A percentile compares a stretch with the other conserved stretches of the same genome.
Conservation (phyloP, 2,113 vertebrate genomes). For the Cairina moschata region DNA sequence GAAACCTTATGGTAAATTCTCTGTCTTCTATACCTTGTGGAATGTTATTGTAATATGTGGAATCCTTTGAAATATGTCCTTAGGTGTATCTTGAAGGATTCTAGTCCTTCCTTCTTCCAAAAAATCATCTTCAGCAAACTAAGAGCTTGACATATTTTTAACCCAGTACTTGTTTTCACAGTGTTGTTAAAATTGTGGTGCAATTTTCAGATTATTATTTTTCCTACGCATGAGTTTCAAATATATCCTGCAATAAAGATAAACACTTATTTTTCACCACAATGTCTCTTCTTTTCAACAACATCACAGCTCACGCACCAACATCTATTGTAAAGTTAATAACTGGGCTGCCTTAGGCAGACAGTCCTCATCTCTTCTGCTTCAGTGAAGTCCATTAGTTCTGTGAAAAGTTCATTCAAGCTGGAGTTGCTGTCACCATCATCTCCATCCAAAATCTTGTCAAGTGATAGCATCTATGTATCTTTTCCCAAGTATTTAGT, state of each 20-base stretch:
- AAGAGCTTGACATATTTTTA: background rate
- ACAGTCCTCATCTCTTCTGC: background rate
- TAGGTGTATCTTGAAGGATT: background rate
- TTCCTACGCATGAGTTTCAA: background rate
- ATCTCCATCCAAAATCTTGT: background rate
- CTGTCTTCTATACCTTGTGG: background rate
- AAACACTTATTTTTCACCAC: conserved; percentile 15
- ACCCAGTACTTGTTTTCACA: background rate
- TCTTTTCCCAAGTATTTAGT: background rate
- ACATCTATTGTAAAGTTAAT: background rate
- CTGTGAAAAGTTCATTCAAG: background rate
- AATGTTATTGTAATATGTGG: background rate
- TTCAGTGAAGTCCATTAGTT: background rate
- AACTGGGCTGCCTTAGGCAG: background rate
- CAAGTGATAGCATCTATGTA: background rate
- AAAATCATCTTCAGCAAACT: background rate
- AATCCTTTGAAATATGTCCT: background rate
- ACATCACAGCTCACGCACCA: background rate
- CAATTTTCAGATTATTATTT: conserved; percentile 6
- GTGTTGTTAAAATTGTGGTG: background rate
- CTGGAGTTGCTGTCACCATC: background rate
- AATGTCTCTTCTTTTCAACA: background rate
- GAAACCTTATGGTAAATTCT: background rate
- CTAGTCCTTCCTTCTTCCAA: background rate
- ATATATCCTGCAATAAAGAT: background rate